Evolutionary conservation across 2,113 vertebrate species (phyloP).

Genomic region (Neolamprologus sp.): DNA sequence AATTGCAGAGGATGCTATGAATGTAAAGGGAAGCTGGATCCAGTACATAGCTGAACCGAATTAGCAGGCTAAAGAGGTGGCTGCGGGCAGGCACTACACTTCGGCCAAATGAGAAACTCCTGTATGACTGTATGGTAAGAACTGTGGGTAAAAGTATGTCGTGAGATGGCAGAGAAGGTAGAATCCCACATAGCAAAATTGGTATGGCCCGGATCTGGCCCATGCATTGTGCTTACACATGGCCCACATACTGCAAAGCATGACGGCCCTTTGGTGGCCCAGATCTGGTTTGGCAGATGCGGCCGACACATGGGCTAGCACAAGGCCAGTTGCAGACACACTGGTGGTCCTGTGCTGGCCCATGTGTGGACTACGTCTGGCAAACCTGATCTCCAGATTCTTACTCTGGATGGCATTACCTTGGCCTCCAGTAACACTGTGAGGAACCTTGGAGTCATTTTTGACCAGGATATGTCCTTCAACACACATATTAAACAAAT

Average conservation of each 20-base stretch:
- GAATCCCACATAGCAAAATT: neutral
- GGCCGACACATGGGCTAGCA: neutral
- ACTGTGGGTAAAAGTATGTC: neutral
- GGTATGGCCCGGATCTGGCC: neutral
- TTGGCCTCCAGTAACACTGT: no score
- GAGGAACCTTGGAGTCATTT: no score
- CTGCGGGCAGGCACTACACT: neutral
- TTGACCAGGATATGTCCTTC: no score
- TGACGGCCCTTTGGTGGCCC: neutral
- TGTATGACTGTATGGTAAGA: neutral
- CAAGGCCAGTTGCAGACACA: neutral
- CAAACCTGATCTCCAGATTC: no score
- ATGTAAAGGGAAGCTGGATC: neutral
- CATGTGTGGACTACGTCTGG: no score
- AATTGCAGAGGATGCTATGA: neutral
- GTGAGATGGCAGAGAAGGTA: neutral
- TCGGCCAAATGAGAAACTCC: neutral
- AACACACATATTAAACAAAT: no score
- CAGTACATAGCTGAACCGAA: neutral
- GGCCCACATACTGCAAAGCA: neutral
- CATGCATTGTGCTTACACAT: neutral
- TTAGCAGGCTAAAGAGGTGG: neutral
- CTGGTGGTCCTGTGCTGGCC: neutral
- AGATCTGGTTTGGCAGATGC: neutral
- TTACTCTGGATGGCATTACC: no score